These are phyloP conservation scores for Montipora capricornis DNA, from an alignment of 64 coral and sea anemone species.

Conservation along the genomic window DNA sequence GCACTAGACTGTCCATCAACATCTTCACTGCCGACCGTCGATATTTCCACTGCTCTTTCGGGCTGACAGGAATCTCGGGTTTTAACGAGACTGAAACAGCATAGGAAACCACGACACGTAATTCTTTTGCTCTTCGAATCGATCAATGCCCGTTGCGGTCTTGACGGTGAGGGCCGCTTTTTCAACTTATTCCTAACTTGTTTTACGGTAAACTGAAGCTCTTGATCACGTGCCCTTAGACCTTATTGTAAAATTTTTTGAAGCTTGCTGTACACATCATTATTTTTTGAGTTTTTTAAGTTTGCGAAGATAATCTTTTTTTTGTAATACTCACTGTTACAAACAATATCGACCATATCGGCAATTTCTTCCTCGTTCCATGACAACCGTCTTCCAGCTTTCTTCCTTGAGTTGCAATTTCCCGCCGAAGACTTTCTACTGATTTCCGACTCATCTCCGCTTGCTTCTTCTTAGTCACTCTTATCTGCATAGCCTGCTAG, in stretches of 20 bases:
- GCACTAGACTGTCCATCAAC: too few species aligned
- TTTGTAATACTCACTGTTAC: slow-evolving; percentile 54
- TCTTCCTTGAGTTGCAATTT: slow-evolving; percentile 7
- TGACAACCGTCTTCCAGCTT: slow-evolving; percentile 15
- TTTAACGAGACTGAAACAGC: too few species aligned
- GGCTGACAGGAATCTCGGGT: too few species aligned
- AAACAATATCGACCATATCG: slow-evolving; percentile 63
- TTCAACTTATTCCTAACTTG: slow-evolving; percentile 71
- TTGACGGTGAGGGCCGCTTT: too few species aligned
- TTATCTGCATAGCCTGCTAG: too few species aligned
- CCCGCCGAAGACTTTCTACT: slow-evolving; percentile 18
- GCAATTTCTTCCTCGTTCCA: slow-evolving; percentile 50
- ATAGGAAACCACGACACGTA: too few species aligned
- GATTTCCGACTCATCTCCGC: too few species aligned
- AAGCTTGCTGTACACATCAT: neutral
- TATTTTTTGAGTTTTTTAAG: slow-evolving; percentile 50
- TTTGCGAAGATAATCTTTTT: slow-evolving; percentile 31
- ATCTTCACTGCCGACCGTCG: too few species aligned
- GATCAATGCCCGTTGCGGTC: too few species aligned
- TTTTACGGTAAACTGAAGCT: neutral
- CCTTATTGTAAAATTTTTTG: too few species aligned
- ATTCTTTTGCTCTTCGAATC: too few species aligned
- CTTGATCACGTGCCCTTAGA: neutral
- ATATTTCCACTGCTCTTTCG: too few species aligned
- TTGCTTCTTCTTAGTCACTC: neutral